phyloP scores from a whole-genome alignment of 2,888 invertebrate genomes.

The Barypeithes pellucidus region DNA sequence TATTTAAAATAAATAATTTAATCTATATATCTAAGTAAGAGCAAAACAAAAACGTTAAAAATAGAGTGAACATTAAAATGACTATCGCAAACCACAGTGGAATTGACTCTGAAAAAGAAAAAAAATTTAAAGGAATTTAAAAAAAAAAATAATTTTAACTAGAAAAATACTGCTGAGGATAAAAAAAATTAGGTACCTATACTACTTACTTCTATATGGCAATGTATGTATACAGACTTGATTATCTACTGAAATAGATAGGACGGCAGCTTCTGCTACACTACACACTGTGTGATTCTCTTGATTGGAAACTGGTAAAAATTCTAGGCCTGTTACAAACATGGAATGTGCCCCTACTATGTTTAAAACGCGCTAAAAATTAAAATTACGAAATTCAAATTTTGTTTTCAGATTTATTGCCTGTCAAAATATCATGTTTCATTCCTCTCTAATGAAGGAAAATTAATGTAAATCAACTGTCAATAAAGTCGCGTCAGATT shows the following conservation, averaged over 20 bases:
- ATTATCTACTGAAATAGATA: slow-evolving; percentile 97
- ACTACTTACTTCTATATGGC: slow-evolving; percentile 84
- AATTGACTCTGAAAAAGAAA: slow-evolving; percentile 79
- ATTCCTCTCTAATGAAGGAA: too few relatives aligned
- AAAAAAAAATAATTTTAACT: background rate
- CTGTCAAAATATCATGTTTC: too few relatives aligned
- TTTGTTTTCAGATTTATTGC: too few relatives aligned
- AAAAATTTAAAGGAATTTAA: slow-evolving; percentile 4
- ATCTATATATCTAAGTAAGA: slow-evolving; percentile 85
- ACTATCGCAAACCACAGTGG: slow-evolving; percentile 87
- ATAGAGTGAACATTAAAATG: slow-evolving; percentile 83
- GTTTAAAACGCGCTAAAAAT: slow-evolving; percentile 83
- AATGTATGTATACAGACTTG: slow-evolving; percentile 91
- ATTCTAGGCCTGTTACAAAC: slow-evolving; percentile 97
- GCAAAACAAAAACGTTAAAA: slow-evolving; percentile 86
- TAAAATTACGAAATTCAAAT: too few relatives aligned
- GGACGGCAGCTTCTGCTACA: slow-evolving; percentile 88
- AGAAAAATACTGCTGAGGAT: background rate
- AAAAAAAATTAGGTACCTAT: background rate
- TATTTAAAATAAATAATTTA: slow-evolving; percentile 10
- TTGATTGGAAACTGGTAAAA: slow-evolving; percentile 85
- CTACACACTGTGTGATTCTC: slow-evolving; percentile 83
- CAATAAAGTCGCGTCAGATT: too few relatives aligned
- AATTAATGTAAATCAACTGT: too few relatives aligned
- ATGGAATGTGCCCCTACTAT: slow-evolving; percentile 92